Conservation (phyloP, 2,797 vertebrate genomes). For the Nasua narica region DNA sequence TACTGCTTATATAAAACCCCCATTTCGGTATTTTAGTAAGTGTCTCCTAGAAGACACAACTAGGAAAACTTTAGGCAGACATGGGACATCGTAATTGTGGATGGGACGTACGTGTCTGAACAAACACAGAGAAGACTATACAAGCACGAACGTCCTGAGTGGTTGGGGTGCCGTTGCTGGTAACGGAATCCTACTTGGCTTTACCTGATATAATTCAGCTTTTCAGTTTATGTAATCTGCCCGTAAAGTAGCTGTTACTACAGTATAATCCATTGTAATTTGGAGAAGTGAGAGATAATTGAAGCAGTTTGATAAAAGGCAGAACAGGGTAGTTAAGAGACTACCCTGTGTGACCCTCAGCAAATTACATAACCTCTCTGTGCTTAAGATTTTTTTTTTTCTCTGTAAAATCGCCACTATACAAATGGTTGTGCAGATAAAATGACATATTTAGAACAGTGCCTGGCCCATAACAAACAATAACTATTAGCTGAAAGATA, state of each 20-base stretch:
- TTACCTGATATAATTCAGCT: background rate
- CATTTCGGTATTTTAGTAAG: background rate
- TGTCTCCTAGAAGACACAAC: background rate
- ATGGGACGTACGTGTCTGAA: background rate
- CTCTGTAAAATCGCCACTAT: background rate
- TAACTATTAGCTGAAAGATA: background rate
- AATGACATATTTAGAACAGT: background rate
- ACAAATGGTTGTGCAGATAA: background rate
- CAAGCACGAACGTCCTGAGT: background rate
- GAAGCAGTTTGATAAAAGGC: background rate
- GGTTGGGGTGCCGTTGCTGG: background rate
- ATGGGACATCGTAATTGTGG: background rate
- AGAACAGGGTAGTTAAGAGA: background rate
- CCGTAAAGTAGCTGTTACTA: background rate
- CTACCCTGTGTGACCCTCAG: background rate
- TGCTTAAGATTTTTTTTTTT: conserved; percentile 1
- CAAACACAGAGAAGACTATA: background rate
- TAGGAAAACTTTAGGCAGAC: conserved; percentile 13
- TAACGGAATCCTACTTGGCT: background rate
- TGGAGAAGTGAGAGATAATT: background rate
- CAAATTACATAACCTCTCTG: background rate
- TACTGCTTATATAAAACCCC: background rate
- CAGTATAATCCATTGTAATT: background rate
- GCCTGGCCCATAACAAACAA: background rate
- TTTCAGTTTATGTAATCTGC: background rate